Conservation (phyloP, 2,888 invertebrate species). For the Melolontha melolontha region DNA sequence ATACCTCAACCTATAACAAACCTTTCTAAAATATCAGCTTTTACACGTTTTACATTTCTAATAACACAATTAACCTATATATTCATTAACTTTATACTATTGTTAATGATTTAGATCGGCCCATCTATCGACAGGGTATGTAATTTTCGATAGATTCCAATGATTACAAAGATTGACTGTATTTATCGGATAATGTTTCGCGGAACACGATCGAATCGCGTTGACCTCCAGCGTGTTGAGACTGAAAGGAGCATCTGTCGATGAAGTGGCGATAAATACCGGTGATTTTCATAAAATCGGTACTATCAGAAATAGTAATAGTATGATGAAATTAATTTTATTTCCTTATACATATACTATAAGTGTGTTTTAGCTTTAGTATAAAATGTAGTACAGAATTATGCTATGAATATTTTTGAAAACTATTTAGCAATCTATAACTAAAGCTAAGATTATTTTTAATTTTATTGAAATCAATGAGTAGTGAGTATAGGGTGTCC, state of each 20-base stretch:
- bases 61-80: constrained; percentile 15
- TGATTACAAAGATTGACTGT: constrained; percentile 13
- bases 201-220: constrained; percentile 19
- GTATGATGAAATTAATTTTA: too few relatives aligned
- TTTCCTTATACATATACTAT: too few relatives aligned
- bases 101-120: neutral
- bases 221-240: constrained; percentile 17
- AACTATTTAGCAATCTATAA: too few relatives aligned
- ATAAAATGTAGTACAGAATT: too few relatives aligned
- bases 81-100: neutral
- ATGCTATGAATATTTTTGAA: too few relatives aligned
- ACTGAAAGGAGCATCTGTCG: constrained; percentile 3
- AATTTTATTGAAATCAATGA: too few relatives aligned
- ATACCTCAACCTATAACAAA: too few relatives aligned
- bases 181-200: constrained; percentile 22
- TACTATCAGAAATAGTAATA: too few relatives aligned
- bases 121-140: constrained; percentile 1
- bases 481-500: too few relatives aligned
- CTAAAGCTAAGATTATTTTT: too few relatives aligned
- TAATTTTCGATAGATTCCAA: constrained; percentile 20
- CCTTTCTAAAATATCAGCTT: too few relatives aligned
- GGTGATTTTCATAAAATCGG: neutral
- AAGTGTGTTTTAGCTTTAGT: too few relatives aligned
- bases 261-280: neutral
- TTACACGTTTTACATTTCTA: neutral